phyloP scores from a whole-genome alignment of 2,113 vertebrate species.

The Ammodytes marinus region DNA sequence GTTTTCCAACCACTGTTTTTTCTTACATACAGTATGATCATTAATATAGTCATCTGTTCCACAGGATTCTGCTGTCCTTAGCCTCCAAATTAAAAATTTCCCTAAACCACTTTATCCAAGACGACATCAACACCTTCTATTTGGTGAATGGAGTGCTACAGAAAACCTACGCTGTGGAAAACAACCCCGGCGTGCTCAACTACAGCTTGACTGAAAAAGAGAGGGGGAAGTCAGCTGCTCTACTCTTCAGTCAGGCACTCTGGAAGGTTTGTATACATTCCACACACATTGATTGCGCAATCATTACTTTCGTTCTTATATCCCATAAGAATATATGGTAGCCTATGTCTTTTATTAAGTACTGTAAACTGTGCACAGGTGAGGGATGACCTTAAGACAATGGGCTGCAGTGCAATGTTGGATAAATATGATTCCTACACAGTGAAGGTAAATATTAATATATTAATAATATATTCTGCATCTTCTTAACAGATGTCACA shows the following conservation, averaged over 20 bases:
- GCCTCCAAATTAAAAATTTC: constrained; percentile 68
- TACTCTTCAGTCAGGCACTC: constrained; percentile 80
- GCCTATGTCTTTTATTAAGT: not conserved
- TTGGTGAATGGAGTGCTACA: constrained; percentile 73
- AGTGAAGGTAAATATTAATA: constrained; percentile 77
- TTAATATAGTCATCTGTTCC: not conserved
- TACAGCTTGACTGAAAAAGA: constrained; percentile 77
- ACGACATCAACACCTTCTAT: constrained; percentile 84
- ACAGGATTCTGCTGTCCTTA: constrained; percentile 82
- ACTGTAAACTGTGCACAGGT: constrained; percentile 65
- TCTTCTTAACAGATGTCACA: not conserved
- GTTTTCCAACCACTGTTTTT: not conserved
- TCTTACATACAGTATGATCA: not conserved
- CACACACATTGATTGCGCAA: accelerated
- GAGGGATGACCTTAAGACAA: constrained; percentile 74
- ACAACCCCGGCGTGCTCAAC: constrained; percentile 78
- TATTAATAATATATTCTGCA: too few relatives aligned
- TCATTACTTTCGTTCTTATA: not conserved
- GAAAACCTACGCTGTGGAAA: constrained; percentile 74
- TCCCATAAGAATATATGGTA: not conserved
- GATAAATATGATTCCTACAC: constrained; percentile 85
- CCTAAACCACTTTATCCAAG: constrained; percentile 78
- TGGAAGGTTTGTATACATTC: constrained; percentile 70
- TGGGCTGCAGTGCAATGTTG: constrained; percentile 77
- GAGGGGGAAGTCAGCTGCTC: constrained; percentile 75